phyloP scores from a whole-genome alignment of 2,797 vertebrate genomes.

The Miichthys miiuy region DNA sequence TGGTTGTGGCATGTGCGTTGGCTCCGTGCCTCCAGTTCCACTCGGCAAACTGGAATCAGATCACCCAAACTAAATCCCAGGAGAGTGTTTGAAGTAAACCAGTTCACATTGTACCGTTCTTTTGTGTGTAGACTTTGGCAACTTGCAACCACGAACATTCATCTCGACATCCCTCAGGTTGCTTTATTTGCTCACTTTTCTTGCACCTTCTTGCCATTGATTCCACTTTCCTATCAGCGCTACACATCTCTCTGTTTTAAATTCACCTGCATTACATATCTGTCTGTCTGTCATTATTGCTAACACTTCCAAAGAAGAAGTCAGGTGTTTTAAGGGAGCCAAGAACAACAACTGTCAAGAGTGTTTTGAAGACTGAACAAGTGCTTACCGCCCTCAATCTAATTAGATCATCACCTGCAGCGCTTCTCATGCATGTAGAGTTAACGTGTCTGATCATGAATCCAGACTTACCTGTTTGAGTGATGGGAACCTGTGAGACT shows the following conservation, averaged over 20 bases:
- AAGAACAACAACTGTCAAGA: slow-evolving; percentile 42
- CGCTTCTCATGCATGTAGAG: slow-evolving; percentile 64
- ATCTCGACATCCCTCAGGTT: slow-evolving; percentile 18
- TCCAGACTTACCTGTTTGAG: slow-evolving; percentile 50
- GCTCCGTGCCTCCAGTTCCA: slow-evolving; percentile 43
- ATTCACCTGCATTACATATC: background rate
- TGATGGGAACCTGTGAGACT: slow-evolving; percentile 13
- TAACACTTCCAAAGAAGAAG: background rate
- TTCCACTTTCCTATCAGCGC: background rate
- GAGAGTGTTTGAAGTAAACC: slow-evolving; percentile 51
- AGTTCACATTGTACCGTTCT: slow-evolving; percentile 39
- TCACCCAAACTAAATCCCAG: slow-evolving; percentile 33
- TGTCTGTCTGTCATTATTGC: background rate
- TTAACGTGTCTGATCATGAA: slow-evolving; percentile 63
- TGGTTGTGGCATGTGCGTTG: slow-evolving; percentile 60
- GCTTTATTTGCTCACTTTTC: background rate
- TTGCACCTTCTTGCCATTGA: background rate
- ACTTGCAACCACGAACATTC: background rate
- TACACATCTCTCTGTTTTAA: background rate
- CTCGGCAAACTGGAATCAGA: slow-evolving; percentile 27
- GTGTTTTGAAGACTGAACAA: slow-evolving; percentile 24
- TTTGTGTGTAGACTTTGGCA: slow-evolving; percentile 36
- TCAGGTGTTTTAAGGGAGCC: background rate
- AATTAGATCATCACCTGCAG: slow-evolving; percentile 56
- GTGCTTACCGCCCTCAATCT: slow-evolving; percentile 8